Conservation (phyloP, 2,888 invertebrate genomes). For the Nudaria mundana region DNA sequence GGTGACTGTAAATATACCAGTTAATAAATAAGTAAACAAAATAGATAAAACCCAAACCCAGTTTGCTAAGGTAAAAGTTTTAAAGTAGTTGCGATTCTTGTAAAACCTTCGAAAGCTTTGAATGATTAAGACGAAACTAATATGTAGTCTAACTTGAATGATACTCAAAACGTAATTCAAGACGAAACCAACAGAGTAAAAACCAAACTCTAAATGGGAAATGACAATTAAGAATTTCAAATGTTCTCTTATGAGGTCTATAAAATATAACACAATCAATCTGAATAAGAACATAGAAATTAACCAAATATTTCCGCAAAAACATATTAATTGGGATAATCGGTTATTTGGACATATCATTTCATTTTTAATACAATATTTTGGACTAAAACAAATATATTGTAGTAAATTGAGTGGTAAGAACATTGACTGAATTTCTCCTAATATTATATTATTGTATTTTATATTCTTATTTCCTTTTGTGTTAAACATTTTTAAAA, state of each 20-base stretch:
- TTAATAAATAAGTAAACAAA: background rate
- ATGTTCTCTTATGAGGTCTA: background rate
- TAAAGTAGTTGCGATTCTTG: background rate
- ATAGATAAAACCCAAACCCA: background rate
- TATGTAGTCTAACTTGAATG: background rate
- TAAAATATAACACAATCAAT: background rate
- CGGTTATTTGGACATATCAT: conserved; percentile 3
- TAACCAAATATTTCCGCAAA: background rate
- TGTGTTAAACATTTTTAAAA: too few relatives aligned
- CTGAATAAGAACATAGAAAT: background rate
- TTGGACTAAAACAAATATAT: conserved; percentile 5
- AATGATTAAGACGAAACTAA: conserved; percentile 9
- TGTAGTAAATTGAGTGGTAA: conserved; percentile 14
- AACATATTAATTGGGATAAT: background rate
- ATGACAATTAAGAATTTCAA: background rate
- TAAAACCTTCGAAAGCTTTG: conserved; percentile 9
- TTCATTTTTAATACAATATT: conserved; percentile 12
- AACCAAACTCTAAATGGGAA: background rate
- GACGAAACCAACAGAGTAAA: background rate
- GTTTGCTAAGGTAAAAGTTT: background rate
- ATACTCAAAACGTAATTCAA: conserved; percentile 4
- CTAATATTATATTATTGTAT: too few relatives aligned
- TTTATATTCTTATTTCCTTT: too few relatives aligned
- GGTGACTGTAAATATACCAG: background rate
- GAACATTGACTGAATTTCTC: conserved; percentile 10